Base-by-base conservation (phyloP, 2,888 invertebrate genomes). In the Apotomis betuletana region DNA sequence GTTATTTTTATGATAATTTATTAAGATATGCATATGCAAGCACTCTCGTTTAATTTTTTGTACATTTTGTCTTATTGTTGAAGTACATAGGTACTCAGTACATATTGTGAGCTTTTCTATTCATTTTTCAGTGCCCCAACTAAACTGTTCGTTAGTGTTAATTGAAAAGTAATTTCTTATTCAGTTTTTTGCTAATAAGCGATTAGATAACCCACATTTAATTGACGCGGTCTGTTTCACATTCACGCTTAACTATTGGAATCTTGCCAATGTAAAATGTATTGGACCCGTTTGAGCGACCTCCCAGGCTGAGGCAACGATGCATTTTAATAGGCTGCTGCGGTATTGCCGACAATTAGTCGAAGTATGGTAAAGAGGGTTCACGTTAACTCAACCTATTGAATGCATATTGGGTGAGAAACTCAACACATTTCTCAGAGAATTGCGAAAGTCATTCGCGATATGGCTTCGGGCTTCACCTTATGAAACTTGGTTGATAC, bases 1-100 rank as follows among this genome's bases (percentile, higher is more conserved):
- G 82, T 84, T 85, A 82, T 72, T 76, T 80, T 79, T 77, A 83
- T 83, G 80, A 77, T 82, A 83, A 84, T 81, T 81, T 77, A 80
- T 79, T 77, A 70, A 77, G 74, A 77, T 74, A 75, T 78, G 76
- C 76, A 79, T 77, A 13, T 58, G 58, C 38, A 51, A 52, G 51
- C 49, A 59, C 41, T 67, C 51, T 59, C 59, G 13, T 15, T 67
- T 59, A 38, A 10, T 59, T 59, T 38, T 67, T 63, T 62, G 58
- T 63, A 63, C 54, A n/a, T 62, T 36, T 51, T 58, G 41, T 51
- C 52, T 59, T 36, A 54, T 36, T 59, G 38, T 67, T 68, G n/a
- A 13, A 58, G 55, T 52, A 49, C 27, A 59, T 6, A 41, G 41
- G 41, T 13, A 8, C 12, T 15, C 9, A 9, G 8, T 70, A 10